Percentiles rank a stretch among this genome's conserved stretches.
Evolutionary conservation across 2,113 vertebrate genomes (phyloP).

Genomic region (Poeciliopsis prolifica): DNA sequence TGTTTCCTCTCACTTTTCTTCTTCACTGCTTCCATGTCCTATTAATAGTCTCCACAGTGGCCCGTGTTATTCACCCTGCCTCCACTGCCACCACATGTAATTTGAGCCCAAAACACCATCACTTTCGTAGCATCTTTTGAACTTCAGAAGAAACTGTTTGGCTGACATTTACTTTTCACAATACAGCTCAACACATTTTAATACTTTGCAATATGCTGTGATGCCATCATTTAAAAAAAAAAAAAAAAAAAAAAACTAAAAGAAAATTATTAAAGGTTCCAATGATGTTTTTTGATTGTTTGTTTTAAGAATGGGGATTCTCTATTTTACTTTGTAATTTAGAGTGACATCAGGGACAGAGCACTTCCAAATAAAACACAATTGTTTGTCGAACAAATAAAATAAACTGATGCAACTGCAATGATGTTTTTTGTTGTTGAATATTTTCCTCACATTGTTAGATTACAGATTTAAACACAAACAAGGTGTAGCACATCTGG

Average conservation of each 20-base stretch:
- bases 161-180: slow-evolving; percentile 24
- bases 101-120: slow-evolving; percentile 53
- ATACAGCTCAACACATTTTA: slow-evolving; percentile 14
- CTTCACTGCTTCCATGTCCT: slow-evolving; percentile 49
- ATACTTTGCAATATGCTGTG: slow-evolving; percentile 8
- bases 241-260: no score
- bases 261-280: slow-evolving; percentile 4
- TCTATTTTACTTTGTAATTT: slow-evolving; percentile 31
- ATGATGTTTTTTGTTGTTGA: neutral
- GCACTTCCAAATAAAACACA: slow-evolving; percentile 36
- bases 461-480: neutral
- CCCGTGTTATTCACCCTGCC: slow-evolving; percentile 41
- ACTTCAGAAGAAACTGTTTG: slow-evolving; percentile 12
- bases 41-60: slow-evolving; percentile 61
- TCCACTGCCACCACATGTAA: slow-evolving; percentile 62
- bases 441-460: neutral
- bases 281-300: neutral
- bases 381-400: slow-evolving; percentile 60
- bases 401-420: slow-evolving; percentile 35
- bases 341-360: slow-evolving; percentile 45
- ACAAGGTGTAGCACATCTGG: neutral
- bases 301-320: slow-evolving; percentile 10
- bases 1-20: slow-evolving; percentile 33
- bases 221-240: slow-evolving; percentile 6
- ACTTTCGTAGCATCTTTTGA: slow-evolving; percentile 34